Evolutionary conservation across 2,797 vertebrate species (phyloP).

Genomic region (Karalla daura): DNA sequence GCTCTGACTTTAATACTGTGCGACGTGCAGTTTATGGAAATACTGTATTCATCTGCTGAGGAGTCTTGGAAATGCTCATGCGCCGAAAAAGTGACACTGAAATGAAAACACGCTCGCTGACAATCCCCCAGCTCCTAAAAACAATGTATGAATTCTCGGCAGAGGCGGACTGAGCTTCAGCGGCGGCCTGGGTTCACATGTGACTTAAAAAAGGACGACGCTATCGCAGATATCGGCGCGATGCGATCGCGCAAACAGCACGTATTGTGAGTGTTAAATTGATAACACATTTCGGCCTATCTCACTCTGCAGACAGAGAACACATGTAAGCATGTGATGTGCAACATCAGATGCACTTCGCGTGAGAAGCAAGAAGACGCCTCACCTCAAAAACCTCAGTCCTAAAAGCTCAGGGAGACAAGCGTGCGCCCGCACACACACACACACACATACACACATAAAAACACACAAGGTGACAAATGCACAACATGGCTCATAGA

Average conservation of each 20-base stretch:
- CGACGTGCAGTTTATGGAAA: conserved; percentile 65
- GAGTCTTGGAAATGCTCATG: conserved; percentile 43
- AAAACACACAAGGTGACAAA: conserved; percentile 47
- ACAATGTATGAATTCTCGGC: not conserved
- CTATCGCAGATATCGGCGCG: conserved; percentile 9
- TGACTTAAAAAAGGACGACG: not conserved
- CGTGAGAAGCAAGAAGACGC: conserved; percentile 77
- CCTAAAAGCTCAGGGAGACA: conserved; percentile 57
- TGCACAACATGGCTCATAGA: conserved; percentile 25
- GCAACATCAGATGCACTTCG: conserved; percentile 78
- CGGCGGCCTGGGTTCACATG: not conserved
- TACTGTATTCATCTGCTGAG: conserved; percentile 35
- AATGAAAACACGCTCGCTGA: not conserved
- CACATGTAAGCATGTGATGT: conserved; percentile 71
- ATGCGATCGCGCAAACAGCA: not conserved
- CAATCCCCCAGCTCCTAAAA: not conserved
- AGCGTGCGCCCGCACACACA: too few relatives aligned
- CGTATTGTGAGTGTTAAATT: conserved; percentile 22
- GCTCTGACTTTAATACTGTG: conserved; percentile 52
- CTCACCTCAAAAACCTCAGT: conserved; percentile 84
- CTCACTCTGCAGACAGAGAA: conserved; percentile 52
- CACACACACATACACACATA: conserved; percentile 28
- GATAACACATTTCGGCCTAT: conserved; percentile 20
- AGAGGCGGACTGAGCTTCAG: not conserved
- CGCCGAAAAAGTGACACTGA: conserved; percentile 9